phyloP scores from a whole-genome alignment of 2,888 invertebrate genomes.

The Hyposoter dolosus region DNA sequence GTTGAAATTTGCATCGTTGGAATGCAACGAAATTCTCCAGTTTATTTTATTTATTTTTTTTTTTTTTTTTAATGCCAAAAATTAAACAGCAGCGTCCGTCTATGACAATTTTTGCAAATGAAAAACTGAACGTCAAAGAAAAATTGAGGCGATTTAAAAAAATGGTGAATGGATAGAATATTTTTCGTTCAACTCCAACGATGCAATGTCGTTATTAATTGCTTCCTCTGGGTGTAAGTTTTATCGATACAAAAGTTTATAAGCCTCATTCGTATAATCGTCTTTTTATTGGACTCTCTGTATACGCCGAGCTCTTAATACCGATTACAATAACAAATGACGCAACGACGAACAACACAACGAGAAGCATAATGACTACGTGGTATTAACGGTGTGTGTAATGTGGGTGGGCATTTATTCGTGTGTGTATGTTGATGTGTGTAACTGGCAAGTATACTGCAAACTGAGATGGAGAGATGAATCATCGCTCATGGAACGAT shows the following conservation, averaged over 20 bases:
- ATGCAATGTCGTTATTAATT: no score
- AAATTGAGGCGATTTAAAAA: no score
- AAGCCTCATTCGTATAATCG: not conserved
- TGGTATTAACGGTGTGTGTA: slow-evolving; percentile 1
- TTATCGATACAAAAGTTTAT: not conserved
- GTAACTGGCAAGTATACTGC: not conserved
- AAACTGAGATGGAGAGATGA: slow-evolving; percentile 52
- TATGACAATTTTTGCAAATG: no score
- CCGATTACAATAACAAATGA: slow-evolving; percentile 73
- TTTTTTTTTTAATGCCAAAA: no score
- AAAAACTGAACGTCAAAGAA: no score
- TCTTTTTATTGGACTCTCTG: not conserved
- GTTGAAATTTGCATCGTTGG: no score
- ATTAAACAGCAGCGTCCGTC: no score
- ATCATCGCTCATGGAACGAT: slow-evolving; percentile 52
- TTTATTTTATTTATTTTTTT: no score
- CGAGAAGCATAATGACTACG: slow-evolving; percentile 70
- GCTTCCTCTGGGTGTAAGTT: not conserved
- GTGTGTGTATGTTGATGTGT: not conserved
- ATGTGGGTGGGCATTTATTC: not conserved
- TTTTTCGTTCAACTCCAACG: no score
- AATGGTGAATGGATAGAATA: no score
- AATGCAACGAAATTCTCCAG: no score
- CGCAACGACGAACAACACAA: slow-evolving; percentile 67
- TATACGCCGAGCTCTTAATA: slow-evolving; percentile 21